Evolutionary conservation across 1,140 invertebrate genomes (phyloP).

Genomic region (Glossosoma conforme): DNA sequence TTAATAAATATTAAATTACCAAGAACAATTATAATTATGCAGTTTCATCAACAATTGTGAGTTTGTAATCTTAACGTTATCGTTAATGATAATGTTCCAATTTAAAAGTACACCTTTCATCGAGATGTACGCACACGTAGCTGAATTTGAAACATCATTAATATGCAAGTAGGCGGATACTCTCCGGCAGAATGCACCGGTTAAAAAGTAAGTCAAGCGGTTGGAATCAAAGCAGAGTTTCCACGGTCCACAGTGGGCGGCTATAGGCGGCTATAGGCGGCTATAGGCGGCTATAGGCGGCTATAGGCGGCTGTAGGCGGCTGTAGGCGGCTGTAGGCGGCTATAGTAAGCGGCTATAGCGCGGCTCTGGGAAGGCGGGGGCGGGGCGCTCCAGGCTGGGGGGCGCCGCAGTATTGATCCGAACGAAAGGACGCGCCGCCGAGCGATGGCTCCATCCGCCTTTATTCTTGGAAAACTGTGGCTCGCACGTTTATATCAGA

Average conservation of each 20-base stretch:
- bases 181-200: conserved; percentile 7
- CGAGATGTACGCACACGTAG: too few species aligned
- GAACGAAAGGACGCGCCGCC: conserved; percentile 15
- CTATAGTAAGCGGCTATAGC: too few species aligned
- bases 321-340: too few species aligned
- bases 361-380: background rate
- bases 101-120: too few species aligned
- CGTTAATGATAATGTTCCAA: too few species aligned
- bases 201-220: conserved; percentile 12
- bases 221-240: conserved; percentile 12
- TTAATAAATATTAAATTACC: too few species aligned
- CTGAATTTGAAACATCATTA: background rate
- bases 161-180: background rate
- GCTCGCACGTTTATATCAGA: background rate
- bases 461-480: conserved; percentile 16
- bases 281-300: too few species aligned
- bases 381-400: conserved; percentile 4
- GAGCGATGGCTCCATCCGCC: conserved; percentile 12
- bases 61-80: too few species aligned
- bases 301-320: too few species aligned
- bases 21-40: too few species aligned
- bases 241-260: background rate
- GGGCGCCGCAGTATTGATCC: conserved; percentile 26
- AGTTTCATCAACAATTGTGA: too few species aligned
- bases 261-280: too few species aligned